phyloP scores from a whole-genome alignment of 1,140 invertebrate genomes.

The Steinernema feltiae region DNA sequence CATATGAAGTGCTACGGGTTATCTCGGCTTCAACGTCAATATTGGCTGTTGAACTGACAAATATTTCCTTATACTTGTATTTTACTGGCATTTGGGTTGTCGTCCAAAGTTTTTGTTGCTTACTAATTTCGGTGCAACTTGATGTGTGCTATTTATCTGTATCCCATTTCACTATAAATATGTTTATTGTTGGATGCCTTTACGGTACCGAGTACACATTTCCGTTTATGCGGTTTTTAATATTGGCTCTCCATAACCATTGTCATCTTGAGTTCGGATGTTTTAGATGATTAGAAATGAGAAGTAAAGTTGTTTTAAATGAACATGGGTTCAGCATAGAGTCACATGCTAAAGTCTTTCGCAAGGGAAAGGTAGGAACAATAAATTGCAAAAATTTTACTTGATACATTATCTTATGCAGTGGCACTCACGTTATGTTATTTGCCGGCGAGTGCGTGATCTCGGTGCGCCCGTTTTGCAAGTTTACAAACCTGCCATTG shows the following conservation, averaged over 20 bases:
- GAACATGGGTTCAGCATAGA: slow-evolving; percentile 1
- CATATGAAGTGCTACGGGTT: not conserved
- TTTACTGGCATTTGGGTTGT: no score
- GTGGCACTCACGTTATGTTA: not conserved
- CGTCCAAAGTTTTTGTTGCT: no score
- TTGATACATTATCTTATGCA: not conserved
- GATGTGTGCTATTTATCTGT: no score
- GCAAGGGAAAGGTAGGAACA: not conserved
- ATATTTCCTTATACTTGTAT: not conserved
- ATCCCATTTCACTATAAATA: no score
- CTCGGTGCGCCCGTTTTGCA: not conserved
- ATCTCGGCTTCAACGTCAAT: not conserved
- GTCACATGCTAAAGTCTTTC: not conserved
- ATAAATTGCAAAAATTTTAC: not conserved
- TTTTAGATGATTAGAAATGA: not conserved
- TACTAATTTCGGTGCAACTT: no score
- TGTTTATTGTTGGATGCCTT: no score
- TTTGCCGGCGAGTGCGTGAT: not conserved
- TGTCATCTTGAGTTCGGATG: not conserved
- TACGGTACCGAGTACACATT: no score
- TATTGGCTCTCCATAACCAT: not conserved
- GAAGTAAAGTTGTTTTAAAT: not conserved
- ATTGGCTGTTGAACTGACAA: not conserved
- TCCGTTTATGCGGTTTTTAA: no score
- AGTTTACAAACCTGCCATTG: not conserved